Percentiles rank a stretch among this genome's conserved stretches.
Evolutionary conservation across 2,113 vertebrate genomes (phyloP).

Genomic region (Nothoprocta pentlandii): DNA sequence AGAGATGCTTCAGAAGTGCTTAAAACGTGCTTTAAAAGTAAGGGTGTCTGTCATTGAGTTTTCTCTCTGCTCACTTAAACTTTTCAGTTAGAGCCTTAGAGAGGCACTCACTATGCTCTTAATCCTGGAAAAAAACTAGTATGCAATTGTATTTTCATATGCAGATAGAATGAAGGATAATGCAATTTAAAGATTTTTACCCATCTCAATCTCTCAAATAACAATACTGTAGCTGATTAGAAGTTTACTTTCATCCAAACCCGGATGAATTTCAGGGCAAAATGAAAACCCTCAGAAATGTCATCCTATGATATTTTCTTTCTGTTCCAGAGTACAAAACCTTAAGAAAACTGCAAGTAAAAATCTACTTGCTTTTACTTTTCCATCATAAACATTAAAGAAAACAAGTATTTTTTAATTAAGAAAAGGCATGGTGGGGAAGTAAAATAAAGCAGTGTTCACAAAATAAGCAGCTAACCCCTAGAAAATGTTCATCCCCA

Average conservation of each 20-base stretch:
- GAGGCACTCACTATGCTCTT: neutral
- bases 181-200: neutral
- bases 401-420: neutral
- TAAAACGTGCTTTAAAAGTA: neutral
- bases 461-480: neutral
- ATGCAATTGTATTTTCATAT: neutral
- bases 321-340: neutral
- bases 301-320: accelerated
- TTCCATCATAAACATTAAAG: neutral
- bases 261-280: neutral
- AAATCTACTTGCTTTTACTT: neutral
- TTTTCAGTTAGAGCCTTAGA: neutral
- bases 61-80: neutral
- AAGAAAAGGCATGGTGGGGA: neutral
- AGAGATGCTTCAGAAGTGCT: neutral
- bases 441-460: neutral
- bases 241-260: neutral
- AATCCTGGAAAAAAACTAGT: neutral
- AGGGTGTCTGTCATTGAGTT: neutral
- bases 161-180: neutral
- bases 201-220: neutral
- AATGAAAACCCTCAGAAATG: neutral
- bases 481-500: neutral
- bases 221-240: neutral
- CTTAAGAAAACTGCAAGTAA: neutral